Conservation (phyloP, 1,140 invertebrate species). For the Pseudomyrmex sp. region DNA sequence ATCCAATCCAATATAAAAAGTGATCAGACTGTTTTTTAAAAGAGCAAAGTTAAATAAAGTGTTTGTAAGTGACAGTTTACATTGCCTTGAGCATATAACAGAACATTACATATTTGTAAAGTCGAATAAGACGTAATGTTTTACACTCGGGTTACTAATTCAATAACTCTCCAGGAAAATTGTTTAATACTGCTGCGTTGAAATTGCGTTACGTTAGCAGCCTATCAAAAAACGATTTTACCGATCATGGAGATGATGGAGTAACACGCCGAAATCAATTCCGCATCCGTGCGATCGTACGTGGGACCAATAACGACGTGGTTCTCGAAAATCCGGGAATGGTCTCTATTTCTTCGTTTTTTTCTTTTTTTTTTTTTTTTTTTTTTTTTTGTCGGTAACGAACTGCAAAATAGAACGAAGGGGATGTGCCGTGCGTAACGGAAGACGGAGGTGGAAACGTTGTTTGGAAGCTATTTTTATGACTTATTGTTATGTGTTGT, state of each 20-base stretch:
- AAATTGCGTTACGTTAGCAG: constrained; percentile 34
- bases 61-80: not conserved
- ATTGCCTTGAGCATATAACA: not conserved
- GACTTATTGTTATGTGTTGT: constrained; percentile 54
- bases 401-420: constrained; percentile 58
- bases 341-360: not conserved
- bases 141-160: constrained; percentile 22
- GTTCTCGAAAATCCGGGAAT: constrained; percentile 52
- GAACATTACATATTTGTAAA: not conserved
- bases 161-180: constrained; percentile 19
- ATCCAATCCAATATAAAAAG: not conserved
- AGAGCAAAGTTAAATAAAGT: not conserved
- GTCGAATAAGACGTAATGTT: not conserved
- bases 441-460: constrained; percentile 50
- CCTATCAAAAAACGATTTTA: constrained; percentile 51
- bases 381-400: constrained; percentile 55
- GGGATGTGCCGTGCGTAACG: constrained; percentile 12
- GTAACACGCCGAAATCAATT: constrained; percentile 55
- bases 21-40: not conserved
- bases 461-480: constrained; percentile 55
- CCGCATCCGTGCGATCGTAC: constrained; percentile 34
- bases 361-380: not conserved
- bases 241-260: constrained; percentile 47
- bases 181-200: constrained; percentile 26
- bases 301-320: constrained; percentile 38